These are phyloP conservation scores for Akabosia matsudoensis DNA, from an alignment of 1,140 invertebrate species.

Conservation along the genomic window DNA sequence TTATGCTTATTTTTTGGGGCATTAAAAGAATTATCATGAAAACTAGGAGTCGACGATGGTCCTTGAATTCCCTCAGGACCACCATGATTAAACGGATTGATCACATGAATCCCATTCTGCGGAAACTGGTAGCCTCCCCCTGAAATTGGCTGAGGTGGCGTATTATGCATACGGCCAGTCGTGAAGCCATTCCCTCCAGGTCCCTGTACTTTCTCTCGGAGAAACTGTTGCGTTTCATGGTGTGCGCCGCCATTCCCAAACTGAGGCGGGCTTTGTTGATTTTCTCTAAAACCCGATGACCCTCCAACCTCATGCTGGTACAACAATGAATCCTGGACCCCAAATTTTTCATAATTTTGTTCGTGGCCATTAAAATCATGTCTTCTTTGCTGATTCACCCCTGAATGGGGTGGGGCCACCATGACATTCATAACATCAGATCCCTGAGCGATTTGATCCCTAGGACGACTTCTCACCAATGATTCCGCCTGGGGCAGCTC, in stretches of 20 bases:
- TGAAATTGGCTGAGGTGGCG: not conserved
- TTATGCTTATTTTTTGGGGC: not conserved
- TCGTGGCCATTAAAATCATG: not conserved
- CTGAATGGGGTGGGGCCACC: not conserved
- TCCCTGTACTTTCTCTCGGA: not conserved
- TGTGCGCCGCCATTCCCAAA: no score
- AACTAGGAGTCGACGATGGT: no score
- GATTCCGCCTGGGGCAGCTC: not conserved
- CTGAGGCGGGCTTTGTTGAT: not conserved
- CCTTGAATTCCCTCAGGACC: not conserved
- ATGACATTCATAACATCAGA: not conserved
- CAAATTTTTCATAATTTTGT: conserved; percentile 9
- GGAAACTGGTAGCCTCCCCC: not conserved
- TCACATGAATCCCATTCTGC: not conserved
- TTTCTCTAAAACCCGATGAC: not conserved
- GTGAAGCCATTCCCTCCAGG: not conserved
- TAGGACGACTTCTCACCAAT: not conserved
- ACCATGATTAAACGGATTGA: not conserved
- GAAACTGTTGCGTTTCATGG: no score
- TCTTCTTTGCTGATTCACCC: not conserved
- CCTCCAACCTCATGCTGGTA: not conserved
- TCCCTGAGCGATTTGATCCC: not conserved
- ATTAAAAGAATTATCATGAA: no score
- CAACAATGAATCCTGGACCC: not conserved
- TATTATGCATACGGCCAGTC: not conserved